Evolutionary conservation across 2,797 vertebrate genomes (phyloP).

Genomic region (Parauchenoglanis ngamensis): DNA sequence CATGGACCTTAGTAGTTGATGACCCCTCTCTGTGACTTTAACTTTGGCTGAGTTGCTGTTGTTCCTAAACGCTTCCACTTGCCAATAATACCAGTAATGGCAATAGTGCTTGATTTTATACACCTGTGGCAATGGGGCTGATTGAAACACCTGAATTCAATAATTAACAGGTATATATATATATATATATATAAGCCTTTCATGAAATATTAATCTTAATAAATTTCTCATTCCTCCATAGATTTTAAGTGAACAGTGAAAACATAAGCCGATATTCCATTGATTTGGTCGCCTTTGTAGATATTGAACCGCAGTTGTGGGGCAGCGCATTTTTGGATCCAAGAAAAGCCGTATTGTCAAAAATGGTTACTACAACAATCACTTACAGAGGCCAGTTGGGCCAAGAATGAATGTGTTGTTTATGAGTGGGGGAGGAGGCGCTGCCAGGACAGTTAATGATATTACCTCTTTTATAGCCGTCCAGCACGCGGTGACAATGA

Average conservation of each 20-base stretch:
- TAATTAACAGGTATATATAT: too few species aligned
- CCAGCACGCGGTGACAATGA: too few species aligned
- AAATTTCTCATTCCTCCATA: background rate
- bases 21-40: too few species aligned
- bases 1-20: too few species aligned
- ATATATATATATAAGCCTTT: background rate
- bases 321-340: background rate
- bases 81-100: too few species aligned
- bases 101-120: too few species aligned
- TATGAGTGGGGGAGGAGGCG: background rate
- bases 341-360: background rate
- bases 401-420: background rate
- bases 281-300: background rate
- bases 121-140: too few species aligned
- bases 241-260: background rate
- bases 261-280: background rate
- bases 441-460: background rate
- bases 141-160: too few species aligned
- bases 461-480: background rate
- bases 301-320: background rate
- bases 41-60: too few species aligned
- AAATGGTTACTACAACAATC: background rate
- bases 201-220: background rate
- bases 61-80: too few species aligned
- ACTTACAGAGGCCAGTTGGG: background rate